A percentile compares a stretch with the other conserved stretches of the same genome.
These are phyloP conservation scores for Amiota minor DNA, from an alignment of 2,888 invertebrate species.

Conservation along the genomic window DNA sequence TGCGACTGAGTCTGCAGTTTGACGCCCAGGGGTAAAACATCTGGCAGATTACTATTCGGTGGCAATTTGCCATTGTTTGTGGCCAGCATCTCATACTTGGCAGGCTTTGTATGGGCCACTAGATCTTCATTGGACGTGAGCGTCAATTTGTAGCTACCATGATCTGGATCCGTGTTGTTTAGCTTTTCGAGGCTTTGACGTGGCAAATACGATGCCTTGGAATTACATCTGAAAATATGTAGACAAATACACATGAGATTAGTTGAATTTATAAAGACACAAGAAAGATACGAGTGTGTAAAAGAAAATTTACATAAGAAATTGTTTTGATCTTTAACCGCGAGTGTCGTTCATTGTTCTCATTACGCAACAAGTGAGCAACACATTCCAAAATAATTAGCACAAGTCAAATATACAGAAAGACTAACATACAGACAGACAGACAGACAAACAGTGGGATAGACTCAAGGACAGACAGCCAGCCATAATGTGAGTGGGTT, in stretches of 20 bases:
- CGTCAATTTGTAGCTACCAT: slow-evolving; percentile 83
- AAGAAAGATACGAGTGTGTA: not conserved
- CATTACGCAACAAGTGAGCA: not conserved
- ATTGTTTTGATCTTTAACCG: not conserved
- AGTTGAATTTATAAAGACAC: not conserved
- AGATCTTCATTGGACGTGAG: slow-evolving; percentile 79
- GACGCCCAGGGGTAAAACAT: slow-evolving; percentile 76
- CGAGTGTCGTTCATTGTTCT: not conserved
- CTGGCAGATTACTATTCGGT: slow-evolving; percentile 75
- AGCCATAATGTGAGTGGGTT: no score
- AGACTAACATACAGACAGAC: no score
- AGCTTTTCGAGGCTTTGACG: slow-evolving; percentile 80
- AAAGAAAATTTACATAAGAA: slow-evolving; percentile 2
- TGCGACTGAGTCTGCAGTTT: slow-evolving; percentile 71
- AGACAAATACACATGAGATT: not conserved
- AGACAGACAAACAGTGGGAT: no score
- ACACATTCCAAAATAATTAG: slow-evolving; percentile 16
- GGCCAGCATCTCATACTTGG: slow-evolving; percentile 55
- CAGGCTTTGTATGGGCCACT: slow-evolving; percentile 62
- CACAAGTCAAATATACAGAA: not conserved
- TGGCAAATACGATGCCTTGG: slow-evolving; percentile 84
- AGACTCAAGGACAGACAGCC: no score
- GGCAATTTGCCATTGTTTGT: slow-evolving; percentile 61
- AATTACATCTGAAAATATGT: slow-evolving; percentile 79
- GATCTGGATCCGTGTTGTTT: slow-evolving; percentile 79